These are phyloP conservation scores for Eubucco bourcierii DNA, from an alignment of 2,113 vertebrate species.

Conservation along the genomic window DNA sequence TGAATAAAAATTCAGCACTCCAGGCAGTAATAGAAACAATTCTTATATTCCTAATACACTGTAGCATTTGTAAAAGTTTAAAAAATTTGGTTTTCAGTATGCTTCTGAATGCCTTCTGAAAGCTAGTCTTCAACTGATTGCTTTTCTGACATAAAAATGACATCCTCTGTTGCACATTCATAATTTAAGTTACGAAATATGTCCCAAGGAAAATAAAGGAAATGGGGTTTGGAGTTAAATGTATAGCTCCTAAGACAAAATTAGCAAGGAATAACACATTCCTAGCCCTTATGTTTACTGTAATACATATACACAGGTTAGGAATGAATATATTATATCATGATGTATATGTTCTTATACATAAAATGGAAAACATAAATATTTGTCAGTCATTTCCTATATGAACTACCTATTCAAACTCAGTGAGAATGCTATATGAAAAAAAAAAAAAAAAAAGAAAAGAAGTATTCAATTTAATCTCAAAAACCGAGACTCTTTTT, in stretches of 20 bases:
- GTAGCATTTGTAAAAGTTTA: slow-evolving; percentile 19
- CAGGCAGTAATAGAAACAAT: slow-evolving; percentile 25
- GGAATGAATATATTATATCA: neutral
- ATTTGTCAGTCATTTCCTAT: neutral
- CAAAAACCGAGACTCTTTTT: neutral
- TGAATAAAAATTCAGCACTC: slow-evolving; percentile 54
- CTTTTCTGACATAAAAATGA: slow-evolving; percentile 27
- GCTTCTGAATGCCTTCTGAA: slow-evolving; percentile 29
- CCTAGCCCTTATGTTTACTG: slow-evolving; percentile 26
- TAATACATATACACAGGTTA: neutral
- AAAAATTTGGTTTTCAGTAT: neutral
- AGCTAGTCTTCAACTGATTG: slow-evolving; percentile 51
- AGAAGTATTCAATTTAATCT: neutral
- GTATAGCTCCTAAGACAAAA: neutral
- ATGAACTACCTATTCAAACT: neutral
- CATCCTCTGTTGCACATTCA: neutral
- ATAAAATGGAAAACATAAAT: neutral
- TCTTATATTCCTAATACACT: slow-evolving; percentile 20
- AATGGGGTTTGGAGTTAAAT: neutral
- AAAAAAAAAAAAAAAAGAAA: neutral
- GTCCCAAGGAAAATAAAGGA: neutral
- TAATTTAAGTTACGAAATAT: slow-evolving; percentile 19
- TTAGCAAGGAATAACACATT: slow-evolving; percentile 4
- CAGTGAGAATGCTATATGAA: neutral
- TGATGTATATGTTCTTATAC: neutral